Percentiles rank a stretch among this genome's conserved stretches.
Conservation (phyloP, 2,113 vertebrate genomes). For the Urocynchramus pylzowi region DNA sequence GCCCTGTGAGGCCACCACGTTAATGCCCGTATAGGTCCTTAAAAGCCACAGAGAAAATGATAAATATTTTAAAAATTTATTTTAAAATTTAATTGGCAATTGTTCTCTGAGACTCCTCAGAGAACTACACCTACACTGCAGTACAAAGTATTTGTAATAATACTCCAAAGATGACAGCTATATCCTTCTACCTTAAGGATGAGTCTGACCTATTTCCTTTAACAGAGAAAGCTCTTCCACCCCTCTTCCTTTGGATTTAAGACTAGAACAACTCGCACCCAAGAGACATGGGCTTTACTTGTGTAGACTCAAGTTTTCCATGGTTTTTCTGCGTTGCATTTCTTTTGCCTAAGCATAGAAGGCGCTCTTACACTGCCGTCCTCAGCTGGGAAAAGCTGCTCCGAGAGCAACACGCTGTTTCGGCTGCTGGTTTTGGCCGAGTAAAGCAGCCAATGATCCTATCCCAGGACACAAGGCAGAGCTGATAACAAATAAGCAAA, state of each 20-base stretch:
- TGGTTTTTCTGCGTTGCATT: not conserved
- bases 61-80: not conserved
- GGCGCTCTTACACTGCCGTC: not conserved
- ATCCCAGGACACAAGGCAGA: not conserved
- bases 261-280: not conserved
- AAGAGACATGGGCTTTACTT: not conserved
- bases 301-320: not conserved
- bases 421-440: not conserved
- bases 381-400: not conserved
- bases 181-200: not conserved
- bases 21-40: not conserved
- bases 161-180: not conserved
- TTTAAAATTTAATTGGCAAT: not conserved
- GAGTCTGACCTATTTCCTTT: not conserved
- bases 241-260: not conserved
- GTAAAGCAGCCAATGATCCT: not conserved
- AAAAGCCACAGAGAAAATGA: not conserved
- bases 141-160: not conserved
- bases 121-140: not conserved
- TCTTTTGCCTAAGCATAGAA: not conserved
- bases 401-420: not conserved
- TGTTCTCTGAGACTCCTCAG: not conserved
- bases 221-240: not conserved
- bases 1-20: not conserved
- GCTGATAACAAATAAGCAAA: constrained; percentile 17